Percentiles rank a stretch among this genome's conserved stretches.
phyloP scores from a whole-genome alignment of 2,888 invertebrate species.

The Xestia sexstrigata region DNA sequence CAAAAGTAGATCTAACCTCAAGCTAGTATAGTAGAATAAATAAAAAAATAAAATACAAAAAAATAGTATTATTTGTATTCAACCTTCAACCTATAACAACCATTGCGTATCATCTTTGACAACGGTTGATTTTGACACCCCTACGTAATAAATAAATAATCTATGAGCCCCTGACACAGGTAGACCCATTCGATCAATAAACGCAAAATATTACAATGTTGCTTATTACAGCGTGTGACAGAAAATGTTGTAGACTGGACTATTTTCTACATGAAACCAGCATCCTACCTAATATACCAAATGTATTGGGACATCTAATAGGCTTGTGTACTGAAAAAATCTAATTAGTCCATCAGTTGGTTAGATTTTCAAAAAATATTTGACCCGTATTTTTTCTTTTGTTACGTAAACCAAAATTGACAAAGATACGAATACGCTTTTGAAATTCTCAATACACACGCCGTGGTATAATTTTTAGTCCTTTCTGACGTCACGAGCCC shows the following conservation, averaged over 20 bases:
- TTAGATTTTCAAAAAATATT: too few relatives aligned
- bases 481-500: too few relatives aligned
- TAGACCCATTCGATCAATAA: conserved; percentile 34
- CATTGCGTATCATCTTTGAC: conserved; percentile 19
- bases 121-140: conserved; percentile 39
- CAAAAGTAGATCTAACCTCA: not conserved
- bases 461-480: too few relatives aligned
- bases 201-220: conserved; percentile 7
- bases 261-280: not conserved
- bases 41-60: not conserved
- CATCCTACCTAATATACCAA: not conserved
- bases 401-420: too few relatives aligned
- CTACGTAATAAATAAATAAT: conserved; percentile 52
- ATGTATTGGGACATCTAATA: not conserved
- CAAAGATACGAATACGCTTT: too few relatives aligned
- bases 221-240: not conserved
- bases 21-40: not conserved
- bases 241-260: not conserved
- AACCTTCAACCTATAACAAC: conserved; percentile 2
- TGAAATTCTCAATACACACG: too few relatives aligned
- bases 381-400: too few relatives aligned
- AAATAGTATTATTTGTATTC: not conserved
- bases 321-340: too few relatives aligned
- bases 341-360: too few relatives aligned
- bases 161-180: not conserved